These are phyloP conservation scores for Tringa solitaria DNA, from an alignment of 2,113 vertebrate genomes.

Conservation along the genomic window DNA sequence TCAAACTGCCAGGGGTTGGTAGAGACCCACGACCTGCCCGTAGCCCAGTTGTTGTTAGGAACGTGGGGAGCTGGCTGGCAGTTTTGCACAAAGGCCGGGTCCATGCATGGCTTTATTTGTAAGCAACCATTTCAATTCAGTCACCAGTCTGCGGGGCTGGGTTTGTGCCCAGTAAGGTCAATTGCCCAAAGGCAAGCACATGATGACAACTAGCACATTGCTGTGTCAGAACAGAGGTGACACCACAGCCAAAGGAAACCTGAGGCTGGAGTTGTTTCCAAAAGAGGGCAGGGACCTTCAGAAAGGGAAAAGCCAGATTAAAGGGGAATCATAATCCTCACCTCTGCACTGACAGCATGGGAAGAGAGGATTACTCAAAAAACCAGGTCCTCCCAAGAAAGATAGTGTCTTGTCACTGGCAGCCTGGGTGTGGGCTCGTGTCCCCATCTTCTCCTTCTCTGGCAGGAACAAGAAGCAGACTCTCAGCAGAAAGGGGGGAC, in stretches of 20 bases:
- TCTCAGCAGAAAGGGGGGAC: not conserved
- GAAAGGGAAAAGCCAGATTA: not conserved
- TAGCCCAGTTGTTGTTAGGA: not conserved
- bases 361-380: not conserved
- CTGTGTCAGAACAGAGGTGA: not conserved
- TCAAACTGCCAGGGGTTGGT: not conserved
- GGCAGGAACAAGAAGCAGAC: not conserved
- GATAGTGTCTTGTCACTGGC: not conserved
- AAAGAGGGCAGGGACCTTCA: not conserved
- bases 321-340: not conserved
- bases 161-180: not conserved
- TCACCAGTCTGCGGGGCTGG: not conserved
- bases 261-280: not conserved
- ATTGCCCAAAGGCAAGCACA: not conserved
- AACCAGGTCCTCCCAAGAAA: not conserved
- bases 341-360: not conserved
- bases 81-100: not conserved
- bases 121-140: not conserved
- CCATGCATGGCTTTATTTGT: not conserved
- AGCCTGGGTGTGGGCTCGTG: not conserved
- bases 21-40: not conserved
- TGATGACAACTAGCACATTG: not conserved
- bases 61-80: not conserved
- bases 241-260: not conserved
- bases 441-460: not conserved